A percentile compares a stretch with the other conserved stretches of the same genome.
Conservation (phyloP, 2,113 vertebrate species). For the Probosciger aterrimus region DNA sequence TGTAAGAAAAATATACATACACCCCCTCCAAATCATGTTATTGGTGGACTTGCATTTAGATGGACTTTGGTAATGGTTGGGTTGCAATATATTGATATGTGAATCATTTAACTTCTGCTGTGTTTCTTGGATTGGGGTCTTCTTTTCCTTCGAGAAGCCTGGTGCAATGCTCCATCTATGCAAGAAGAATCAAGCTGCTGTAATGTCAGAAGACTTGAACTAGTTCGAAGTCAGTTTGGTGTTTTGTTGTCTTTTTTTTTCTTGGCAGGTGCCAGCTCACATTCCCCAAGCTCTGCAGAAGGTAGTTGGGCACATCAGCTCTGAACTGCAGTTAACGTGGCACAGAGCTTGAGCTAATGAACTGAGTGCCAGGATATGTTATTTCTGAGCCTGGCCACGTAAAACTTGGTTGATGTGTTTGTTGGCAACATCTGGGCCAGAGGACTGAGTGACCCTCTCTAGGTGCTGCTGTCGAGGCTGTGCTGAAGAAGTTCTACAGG, state of each 20-base stretch:
- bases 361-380: not conserved
- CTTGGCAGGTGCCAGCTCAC: not conserved
- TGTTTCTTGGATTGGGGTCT: not conserved
- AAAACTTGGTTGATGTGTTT: not conserved
- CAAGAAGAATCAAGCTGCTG: not conserved
- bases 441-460: not conserved
- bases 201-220: not conserved
- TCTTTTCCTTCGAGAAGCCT: not conserved
- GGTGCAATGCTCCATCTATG: not conserved
- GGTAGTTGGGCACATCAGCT: not conserved
- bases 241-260: too few relatives aligned
- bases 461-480: not conserved
- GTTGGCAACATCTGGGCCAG: not conserved
- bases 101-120: not conserved
- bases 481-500: not conserved
- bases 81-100: not conserved
- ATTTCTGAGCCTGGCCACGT: accelerated
- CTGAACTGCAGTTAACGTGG: not conserved
- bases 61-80: not conserved
- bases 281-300: not conserved
- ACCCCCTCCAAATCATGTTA: not conserved
- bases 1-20: not conserved
- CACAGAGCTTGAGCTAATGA: not conserved
- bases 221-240: not conserved
- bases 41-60: not conserved